Base-by-base conservation (phyloP, 2,797 vertebrate genomes). In the Gymnopithys bicolor region DNA sequence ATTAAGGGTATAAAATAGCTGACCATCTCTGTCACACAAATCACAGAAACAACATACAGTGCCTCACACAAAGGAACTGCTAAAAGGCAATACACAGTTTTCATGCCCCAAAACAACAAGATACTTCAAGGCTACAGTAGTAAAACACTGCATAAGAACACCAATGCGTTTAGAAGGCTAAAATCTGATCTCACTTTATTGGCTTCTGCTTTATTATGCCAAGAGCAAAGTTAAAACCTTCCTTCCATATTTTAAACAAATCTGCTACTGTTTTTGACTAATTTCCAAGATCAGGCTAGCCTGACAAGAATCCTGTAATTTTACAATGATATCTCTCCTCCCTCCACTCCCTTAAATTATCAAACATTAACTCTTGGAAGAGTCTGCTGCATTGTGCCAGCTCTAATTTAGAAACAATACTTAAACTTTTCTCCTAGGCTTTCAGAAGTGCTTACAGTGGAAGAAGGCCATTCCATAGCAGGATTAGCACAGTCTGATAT, bases 311-410 rank as follows among this genome's bases (percentile, higher is more conserved):
- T 90, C 19, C 45, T 52, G 24, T 32, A 78, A 85, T 93, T 95
- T 93, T 90, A 79, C 51, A 82, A 52, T 52, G 64, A 33, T 82
- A 59, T 69, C 74, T 78, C 79, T 93, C 85, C 89, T 91, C 73
- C 66, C 32, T 75, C 76, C 51, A 59, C 52, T 51, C 35, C 23
- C 25, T 62, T 84, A 88, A 5, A 33, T 46, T 94, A 90, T 53
- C 66, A 91, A 78, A 70, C 78, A 30, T 32, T n/a, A 74, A 62
- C 69, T 81, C 32, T 75, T 21, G 46, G 19, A 82, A 82, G 39
- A 93, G 62, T 28, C 39, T 70, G 41, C 58, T 37, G n/a, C 33
- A 48, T 43, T 1, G 3, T 39, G 46, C 15, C 90, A 81, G 39
- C 33, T 76, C 35, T 66, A 83, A 89, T 53, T 87, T 32, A 77